These are phyloP conservation scores for Nicator chloris DNA, from an alignment of 2,113 vertebrate genomes.

Conservation along the genomic window DNA sequence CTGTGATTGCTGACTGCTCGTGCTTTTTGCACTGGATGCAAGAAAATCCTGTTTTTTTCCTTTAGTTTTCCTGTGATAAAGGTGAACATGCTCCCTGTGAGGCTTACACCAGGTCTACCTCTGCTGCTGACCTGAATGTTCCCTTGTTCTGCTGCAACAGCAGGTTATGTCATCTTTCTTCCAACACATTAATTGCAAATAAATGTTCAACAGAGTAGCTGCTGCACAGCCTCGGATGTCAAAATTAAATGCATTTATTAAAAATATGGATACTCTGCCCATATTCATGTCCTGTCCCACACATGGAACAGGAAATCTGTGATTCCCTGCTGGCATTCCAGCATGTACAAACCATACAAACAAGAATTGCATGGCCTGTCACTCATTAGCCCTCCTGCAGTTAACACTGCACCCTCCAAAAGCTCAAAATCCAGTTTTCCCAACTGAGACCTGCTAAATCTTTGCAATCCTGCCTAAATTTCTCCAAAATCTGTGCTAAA, in stretches of 20 bases:
- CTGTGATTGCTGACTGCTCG: neutral
- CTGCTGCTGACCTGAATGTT: neutral
- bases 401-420: neutral
- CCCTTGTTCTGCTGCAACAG: neutral
- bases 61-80: neutral
- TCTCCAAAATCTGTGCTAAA: neutral
- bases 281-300: neutral
- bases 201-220: neutral
- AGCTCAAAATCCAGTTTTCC: neutral
- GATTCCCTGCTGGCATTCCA: neutral
- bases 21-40: neutral
- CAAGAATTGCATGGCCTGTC: fast-evolving
- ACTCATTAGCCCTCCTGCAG: neutral
- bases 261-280: neutral
- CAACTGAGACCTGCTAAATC: neutral
- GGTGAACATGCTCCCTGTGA: neutral
- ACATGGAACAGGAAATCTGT: fast-evolving
- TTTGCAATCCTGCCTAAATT: neutral
- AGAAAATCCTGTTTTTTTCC: neutral
- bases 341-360: neutral
- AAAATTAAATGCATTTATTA: neutral
- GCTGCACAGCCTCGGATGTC: neutral
- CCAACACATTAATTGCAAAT: neutral
- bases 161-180: neutral
- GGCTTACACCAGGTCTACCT: neutral